Evolutionary conservation across 2,888 invertebrate species (phyloP).

Genomic region (Drosophila yooni): DNA sequence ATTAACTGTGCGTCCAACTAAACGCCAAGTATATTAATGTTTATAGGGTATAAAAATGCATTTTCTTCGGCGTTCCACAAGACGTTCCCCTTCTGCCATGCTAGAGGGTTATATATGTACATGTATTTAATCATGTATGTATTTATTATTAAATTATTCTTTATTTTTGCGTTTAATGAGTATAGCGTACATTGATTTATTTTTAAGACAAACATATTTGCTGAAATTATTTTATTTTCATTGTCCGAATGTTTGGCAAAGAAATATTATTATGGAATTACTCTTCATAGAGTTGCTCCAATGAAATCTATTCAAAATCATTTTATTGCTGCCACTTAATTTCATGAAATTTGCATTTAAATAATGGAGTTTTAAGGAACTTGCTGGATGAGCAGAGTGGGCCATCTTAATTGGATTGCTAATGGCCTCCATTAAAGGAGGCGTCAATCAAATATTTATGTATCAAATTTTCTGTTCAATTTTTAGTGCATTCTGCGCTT

Average conservation of each 20-base stretch:
- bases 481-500: neutral
- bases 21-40: slow-evolving; percentile 74
- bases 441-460: neutral
- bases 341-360: neutral
- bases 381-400: neutral
- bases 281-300: neutral
- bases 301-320: neutral
- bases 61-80: slow-evolving; percentile 35
- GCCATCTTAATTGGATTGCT: neutral
- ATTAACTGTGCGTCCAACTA: slow-evolving; percentile 72
- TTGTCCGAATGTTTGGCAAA: neutral
- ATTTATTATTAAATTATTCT: slow-evolving; percentile 12
- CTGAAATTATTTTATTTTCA: neutral
- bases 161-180: neutral
- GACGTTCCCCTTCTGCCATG: slow-evolving; percentile 4
- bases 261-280: neutral
- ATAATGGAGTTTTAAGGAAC: neutral
- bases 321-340: neutral
- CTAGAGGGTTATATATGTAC: slow-evolving; percentile 1
- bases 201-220: neutral
- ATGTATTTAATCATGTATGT: slow-evolving; percentile 7
- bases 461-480: neutral
- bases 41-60: slow-evolving; percentile 70
- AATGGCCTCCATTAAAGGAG: neutral
- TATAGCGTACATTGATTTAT: neutral